Percentiles rank a stretch among this genome's conserved stretches.
phyloP scores from a whole-genome alignment of 2,113 vertebrate species.

The Smithornis capensis region DNA sequence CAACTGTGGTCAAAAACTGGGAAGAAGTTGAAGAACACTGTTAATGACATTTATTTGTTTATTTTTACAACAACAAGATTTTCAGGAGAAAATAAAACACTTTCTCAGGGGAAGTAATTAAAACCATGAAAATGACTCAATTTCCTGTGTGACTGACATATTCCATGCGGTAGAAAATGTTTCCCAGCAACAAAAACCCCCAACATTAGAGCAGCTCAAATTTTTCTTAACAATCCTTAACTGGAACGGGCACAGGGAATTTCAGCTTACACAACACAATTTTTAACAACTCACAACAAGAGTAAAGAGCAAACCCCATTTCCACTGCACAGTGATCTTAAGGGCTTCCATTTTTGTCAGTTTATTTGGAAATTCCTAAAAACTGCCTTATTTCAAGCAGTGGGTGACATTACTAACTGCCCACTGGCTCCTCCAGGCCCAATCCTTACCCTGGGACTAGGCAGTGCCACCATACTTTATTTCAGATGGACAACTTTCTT shows the following conservation, averaged over 20 bases:
- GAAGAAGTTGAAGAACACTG: background rate
- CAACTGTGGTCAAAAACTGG: background rate
- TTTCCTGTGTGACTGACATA: conserved; percentile 47
- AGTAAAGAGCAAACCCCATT: background rate
- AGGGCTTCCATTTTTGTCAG: background rate
- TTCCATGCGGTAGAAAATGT: conserved; percentile 6
- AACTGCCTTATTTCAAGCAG: background rate
- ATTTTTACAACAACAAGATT: conserved; percentile 36
- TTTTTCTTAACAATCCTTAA: background rate
- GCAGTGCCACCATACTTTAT: background rate
- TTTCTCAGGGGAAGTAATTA: conserved; percentile 52
- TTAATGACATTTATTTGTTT: conserved; percentile 8
- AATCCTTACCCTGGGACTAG: background rate
- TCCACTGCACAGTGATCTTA: background rate
- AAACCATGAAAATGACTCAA: conserved; percentile 50
- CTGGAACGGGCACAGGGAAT: background rate
- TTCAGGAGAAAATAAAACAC: conserved; percentile 41
- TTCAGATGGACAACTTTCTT: background rate
- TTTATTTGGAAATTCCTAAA: background rate
- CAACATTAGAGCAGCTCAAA: background rate
- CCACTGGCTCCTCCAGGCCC: background rate
- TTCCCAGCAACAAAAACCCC: conserved; percentile 20
- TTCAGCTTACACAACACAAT: background rate
- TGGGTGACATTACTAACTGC: background rate
- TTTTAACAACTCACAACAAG: background rate